Evolutionary conservation across 2,113 vertebrate genomes (phyloP).

Genomic region (Atherinomorus stipes): DNA sequence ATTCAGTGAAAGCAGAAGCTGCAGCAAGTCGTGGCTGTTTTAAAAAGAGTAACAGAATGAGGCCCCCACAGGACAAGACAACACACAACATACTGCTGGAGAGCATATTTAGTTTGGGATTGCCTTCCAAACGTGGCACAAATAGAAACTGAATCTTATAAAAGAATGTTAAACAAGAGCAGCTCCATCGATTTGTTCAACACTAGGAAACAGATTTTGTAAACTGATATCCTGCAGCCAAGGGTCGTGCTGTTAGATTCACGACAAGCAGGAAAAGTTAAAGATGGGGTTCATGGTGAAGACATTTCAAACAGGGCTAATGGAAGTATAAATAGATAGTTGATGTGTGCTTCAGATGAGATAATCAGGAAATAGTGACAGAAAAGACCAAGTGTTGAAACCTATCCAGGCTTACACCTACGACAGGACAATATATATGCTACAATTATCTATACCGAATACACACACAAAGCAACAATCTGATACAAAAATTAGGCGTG

Average conservation of each 20-base stretch:
- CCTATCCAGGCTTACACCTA: neutral
- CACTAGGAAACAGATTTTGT: constrained; percentile 16
- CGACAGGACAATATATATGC: neutral
- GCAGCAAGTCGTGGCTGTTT: constrained; percentile 52
- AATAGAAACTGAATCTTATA: constrained; percentile 32
- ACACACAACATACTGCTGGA: constrained; percentile 42
- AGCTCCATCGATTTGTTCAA: constrained; percentile 36
- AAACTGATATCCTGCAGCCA: constrained; percentile 30
- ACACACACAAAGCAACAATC: too few species aligned
- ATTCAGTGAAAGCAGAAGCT: constrained; percentile 28
- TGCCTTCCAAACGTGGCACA: constrained; percentile 44
- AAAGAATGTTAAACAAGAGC: constrained; percentile 23
- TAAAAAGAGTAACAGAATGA: constrained; percentile 49
- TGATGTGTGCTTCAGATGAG: constrained; percentile 14
- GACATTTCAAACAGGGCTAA: constrained; percentile 25
- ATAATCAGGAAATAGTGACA: constrained; percentile 10
- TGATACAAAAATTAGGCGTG: too few species aligned
- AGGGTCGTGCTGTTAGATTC: constrained; percentile 3
- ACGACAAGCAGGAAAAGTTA: neutral
- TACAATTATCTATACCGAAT: neutral
- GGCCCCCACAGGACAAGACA: constrained; percentile 52
- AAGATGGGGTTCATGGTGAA: constrained; percentile 1
- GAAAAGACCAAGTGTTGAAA: constrained; percentile 28
- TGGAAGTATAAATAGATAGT: constrained; percentile 4
- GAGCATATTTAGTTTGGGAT: constrained; percentile 39